Base-by-base conservation (phyloP, 2,797 vertebrate genomes). In the Alfaro cultratus region DNA sequence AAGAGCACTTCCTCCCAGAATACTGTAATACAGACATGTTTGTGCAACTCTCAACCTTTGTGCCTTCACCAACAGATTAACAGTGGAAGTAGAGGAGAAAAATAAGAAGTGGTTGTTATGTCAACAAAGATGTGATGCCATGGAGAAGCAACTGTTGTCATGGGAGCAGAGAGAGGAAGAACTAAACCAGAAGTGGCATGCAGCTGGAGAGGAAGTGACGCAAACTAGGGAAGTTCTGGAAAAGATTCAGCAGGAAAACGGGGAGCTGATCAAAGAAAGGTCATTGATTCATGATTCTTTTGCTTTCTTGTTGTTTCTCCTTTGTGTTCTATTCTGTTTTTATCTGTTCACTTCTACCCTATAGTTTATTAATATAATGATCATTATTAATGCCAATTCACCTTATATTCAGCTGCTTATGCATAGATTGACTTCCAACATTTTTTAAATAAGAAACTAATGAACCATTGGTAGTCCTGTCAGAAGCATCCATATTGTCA, bases 21-120 rank as follows among this genome's bases (percentile, higher is more conserved):
- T 18, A 51, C 39, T 21, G 21, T 29, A 36, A n/a, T 36, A 8
- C 78, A 23, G 51, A 75, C 1, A 47, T 80, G 78, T 74, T 49
- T 68, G 74, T 47, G 51, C 74, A 39, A 55, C 34, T 13, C 71
- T 86, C 73, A 80, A 64, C 39, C 67, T 68, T 70, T 85, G 80
- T 71, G 39, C 92, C 76, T 88, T 43, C 83, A 45, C 80, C 75
- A 85, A 82, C 86, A 98, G 97, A 74, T 94, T 97, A 78, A 95
- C 84, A 7, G 96, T 85, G 83, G 95, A 97, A 85, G 89, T 97
- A 87, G 96, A 95, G 92, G 97, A 97, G 82, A 97, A 96, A 94
- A 95, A 97, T 45, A 93, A 96, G 77, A 95, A 89, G 79, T 94
- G 95, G 93, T 95, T 94, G 51, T 92, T 95, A 91, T 97, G 95